Conservation (phyloP, 2,113 vertebrate species). For the Recurvirostra avosetta region DNA sequence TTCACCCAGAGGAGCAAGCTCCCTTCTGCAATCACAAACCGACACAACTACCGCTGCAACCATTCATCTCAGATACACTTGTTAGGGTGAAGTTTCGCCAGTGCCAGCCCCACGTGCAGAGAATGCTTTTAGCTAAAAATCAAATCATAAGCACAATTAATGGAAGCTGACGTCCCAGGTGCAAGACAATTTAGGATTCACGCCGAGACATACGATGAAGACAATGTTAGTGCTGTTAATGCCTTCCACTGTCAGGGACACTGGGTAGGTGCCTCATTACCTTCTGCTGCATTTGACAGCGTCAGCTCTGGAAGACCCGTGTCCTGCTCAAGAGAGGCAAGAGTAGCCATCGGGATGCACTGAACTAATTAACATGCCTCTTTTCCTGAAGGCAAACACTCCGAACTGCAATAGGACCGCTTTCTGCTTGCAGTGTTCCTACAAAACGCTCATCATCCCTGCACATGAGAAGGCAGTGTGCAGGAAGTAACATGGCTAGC, state of each 20-base stretch:
- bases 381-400: not conserved
- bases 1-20: not conserved
- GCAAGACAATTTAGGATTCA: not conserved
- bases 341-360: rapidly evolving
- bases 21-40: not conserved
- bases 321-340: not conserved
- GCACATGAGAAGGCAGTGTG: not conserved
- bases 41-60: too few species aligned
- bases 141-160: slow-evolving; percentile 25
- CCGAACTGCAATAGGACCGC: rapidly evolving
- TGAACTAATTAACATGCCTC: not conserved
- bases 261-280: not conserved
- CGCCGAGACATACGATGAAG: rapidly evolving
- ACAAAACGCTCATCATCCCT: rapidly evolving
- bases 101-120: rapidly evolving
- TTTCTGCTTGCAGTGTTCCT: not conserved
- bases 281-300: not conserved
- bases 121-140: not conserved
- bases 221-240: rapidly evolving
- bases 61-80: rapidly evolving
- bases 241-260: not conserved
- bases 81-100: rapidly evolving
- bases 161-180: not conserved
- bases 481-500: rapidly evolving
- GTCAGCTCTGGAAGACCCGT: not conserved